These are phyloP conservation scores for Lepus townsendii DNA, from an alignment of 2,797 vertebrate species.

Conservation along the genomic window DNA sequence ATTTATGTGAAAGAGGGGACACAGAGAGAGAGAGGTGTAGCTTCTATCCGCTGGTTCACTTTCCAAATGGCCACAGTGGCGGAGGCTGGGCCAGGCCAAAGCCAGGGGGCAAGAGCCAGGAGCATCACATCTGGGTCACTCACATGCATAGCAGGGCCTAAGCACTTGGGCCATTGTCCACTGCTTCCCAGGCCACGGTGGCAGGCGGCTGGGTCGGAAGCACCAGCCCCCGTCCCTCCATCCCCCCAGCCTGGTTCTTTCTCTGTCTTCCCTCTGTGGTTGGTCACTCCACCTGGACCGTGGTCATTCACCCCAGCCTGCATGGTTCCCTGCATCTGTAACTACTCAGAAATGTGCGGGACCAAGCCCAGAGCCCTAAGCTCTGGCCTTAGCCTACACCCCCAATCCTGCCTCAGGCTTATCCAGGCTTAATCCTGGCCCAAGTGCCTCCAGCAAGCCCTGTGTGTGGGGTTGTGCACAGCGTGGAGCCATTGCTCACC, in stretches of 20 bases:
- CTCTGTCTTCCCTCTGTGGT: accelerated
- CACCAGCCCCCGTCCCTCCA: too few relatives aligned
- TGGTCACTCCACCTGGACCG: neutral
- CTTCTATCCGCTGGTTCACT: too few relatives aligned
- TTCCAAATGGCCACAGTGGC: too few relatives aligned
- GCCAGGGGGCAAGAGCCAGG: too few relatives aligned
- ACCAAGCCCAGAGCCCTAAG: conserved; percentile 57
- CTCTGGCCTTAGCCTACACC: conserved; percentile 76
- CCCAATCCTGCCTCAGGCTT: conserved; percentile 71
- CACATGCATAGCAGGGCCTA: too few relatives aligned
- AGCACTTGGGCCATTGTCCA: too few relatives aligned
- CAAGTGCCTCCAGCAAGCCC: accelerated
- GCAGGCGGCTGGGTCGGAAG: too few relatives aligned
- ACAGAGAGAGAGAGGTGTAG: too few relatives aligned
- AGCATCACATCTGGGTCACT: too few relatives aligned
- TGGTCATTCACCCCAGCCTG: accelerated
- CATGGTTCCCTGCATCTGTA: conserved; percentile 61
- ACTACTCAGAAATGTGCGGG: conserved; percentile 76
- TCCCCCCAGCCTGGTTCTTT: neutral
- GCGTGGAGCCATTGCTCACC: neutral
- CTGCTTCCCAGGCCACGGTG: too few relatives aligned
- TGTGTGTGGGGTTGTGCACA: accelerated
- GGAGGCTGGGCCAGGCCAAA: too few relatives aligned
- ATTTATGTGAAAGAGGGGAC: too few relatives aligned
- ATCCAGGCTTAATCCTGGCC: conserved; percentile 75